These are phyloP conservation scores for Lordiphosa collinella DNA, from an alignment of 1,140 invertebrate genomes.

Conservation along the genomic window DNA sequence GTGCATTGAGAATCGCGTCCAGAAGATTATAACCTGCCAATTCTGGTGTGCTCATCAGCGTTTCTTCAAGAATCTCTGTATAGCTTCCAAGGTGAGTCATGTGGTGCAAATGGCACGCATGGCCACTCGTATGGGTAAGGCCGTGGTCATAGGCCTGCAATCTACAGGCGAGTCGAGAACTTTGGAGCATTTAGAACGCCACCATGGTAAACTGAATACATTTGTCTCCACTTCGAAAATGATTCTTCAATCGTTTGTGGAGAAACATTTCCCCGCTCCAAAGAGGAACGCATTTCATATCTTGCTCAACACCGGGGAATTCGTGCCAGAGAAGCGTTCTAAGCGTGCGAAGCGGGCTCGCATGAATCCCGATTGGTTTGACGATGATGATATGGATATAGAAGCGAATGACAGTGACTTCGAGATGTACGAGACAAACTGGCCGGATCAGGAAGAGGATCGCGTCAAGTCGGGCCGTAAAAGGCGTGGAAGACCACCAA, in stretches of 20 bases:
- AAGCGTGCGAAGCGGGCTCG: slow-evolving; percentile 18
- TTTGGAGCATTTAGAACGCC: slow-evolving; percentile 95
- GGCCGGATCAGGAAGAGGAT: slow-evolving; percentile 82
- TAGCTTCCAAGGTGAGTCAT: slow-evolving; percentile 96
- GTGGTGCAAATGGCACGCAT: slow-evolving; percentile 90
- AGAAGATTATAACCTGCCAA: slow-evolving; percentile 97
- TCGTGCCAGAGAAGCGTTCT: slow-evolving; percentile 62
- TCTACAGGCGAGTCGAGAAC: slow-evolving; percentile 98
- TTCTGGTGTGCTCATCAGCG: slow-evolving; percentile 99
- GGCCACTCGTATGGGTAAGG: slow-evolving; percentile 96
- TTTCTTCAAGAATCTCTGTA: slow-evolving; percentile 99
- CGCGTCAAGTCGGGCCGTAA: slow-evolving; percentile 84
- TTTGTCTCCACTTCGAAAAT: slow-evolving; percentile 99
- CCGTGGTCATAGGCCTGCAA: slow-evolving; percentile 99
- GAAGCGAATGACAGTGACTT: slow-evolving; percentile 48
- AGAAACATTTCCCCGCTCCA: slow-evolving; percentile 98
- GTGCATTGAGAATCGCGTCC: slow-evolving; percentile 93
- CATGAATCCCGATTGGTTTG: slow-evolving; percentile 29
- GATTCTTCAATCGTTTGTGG: slow-evolving; percentile 95
- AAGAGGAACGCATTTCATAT: slow-evolving; percentile 89
- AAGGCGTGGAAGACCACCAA: slow-evolving; percentile 59
- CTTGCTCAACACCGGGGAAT: slow-evolving; percentile 51
- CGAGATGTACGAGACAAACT: slow-evolving; percentile 42
- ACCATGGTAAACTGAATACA: slow-evolving; percentile 95
- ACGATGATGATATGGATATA: slow-evolving; percentile 45